A percentile compares a stretch with the other conserved stretches of the same genome.
Evolutionary conservation across 2,888 invertebrate genomes (phyloP).

Genomic region (Cosmorhoe ocellata): DNA sequence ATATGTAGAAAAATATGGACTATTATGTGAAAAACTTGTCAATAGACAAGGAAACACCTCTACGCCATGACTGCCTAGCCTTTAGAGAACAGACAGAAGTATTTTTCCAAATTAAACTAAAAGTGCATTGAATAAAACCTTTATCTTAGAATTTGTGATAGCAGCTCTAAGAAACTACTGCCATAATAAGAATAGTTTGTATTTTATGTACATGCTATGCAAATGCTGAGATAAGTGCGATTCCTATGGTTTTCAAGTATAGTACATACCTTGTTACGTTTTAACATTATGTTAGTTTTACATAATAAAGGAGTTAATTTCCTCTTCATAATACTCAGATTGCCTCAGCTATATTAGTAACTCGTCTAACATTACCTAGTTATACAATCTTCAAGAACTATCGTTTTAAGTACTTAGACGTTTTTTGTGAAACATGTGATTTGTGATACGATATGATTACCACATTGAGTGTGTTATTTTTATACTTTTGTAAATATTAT

Average conservation of each 20-base stretch:
- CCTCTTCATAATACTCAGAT: slow-evolving; percentile 17
- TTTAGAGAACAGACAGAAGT: slow-evolving; percentile 16
- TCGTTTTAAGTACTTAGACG: neutral
- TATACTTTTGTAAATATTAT: slow-evolving; percentile 74
- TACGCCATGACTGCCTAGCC: slow-evolving; percentile 30
- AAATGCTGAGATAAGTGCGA: slow-evolving; percentile 8
- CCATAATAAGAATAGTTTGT: slow-evolving; percentile 23
- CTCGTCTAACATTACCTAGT: slow-evolving; percentile 13
- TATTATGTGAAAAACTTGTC: slow-evolving; percentile 27
- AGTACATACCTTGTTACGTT: slow-evolving; percentile 4
- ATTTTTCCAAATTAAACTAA: neutral
- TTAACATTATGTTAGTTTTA: slow-evolving; percentile 12
- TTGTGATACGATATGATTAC: slow-evolving; percentile 39
- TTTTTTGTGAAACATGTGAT: slow-evolving; percentile 12
- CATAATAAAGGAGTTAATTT: slow-evolving; percentile 15
- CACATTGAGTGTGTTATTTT: slow-evolving; percentile 41
- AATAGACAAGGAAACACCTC: slow-evolving; percentile 17
- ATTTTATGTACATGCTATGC: slow-evolving; percentile 1
- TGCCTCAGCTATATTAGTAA: slow-evolving; percentile 12
- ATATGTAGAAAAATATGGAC: slow-evolving; percentile 42
- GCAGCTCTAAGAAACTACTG: slow-evolving; percentile 14
- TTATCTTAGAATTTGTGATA: slow-evolving; percentile 5
- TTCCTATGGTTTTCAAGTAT: neutral
- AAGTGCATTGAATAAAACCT: neutral
- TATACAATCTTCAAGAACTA: slow-evolving; percentile 16